phyloP scores from a whole-genome alignment of 2,113 vertebrate species.

The Phylloscopus trochilus region DNA sequence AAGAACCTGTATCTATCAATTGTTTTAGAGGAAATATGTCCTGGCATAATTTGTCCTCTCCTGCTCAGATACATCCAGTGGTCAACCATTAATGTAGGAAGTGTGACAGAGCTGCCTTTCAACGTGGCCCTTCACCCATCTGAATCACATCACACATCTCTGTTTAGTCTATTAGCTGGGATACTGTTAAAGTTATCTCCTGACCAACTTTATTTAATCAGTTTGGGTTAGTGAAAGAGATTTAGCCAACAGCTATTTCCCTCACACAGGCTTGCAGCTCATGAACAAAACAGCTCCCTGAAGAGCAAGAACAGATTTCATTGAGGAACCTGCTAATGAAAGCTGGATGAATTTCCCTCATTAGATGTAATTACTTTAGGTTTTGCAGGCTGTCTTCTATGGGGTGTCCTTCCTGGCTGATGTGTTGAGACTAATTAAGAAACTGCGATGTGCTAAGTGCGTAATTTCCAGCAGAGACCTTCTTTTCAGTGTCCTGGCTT shows the following conservation, averaged over 20 bases:
- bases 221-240: constrained; percentile 55
- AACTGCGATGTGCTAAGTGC: constrained; percentile 59
- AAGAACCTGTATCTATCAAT: background rate
- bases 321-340: constrained; percentile 69
- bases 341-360: constrained; percentile 69
- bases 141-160: constrained; percentile 24
- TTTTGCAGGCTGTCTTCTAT: constrained; percentile 78
- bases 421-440: constrained; percentile 68
- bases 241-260: constrained; percentile 48
- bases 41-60: background rate
- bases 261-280: background rate
- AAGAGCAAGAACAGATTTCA: constrained; percentile 44
- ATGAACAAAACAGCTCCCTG: constrained; percentile 10
- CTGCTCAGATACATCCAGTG: background rate
- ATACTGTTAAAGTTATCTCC: constrained; percentile 48
- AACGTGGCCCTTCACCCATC: background rate
- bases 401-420: constrained; percentile 75
- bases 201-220: constrained; percentile 57
- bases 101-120: background rate
- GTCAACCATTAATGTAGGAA: background rate
- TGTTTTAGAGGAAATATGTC: background rate
- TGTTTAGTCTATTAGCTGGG: constrained; percentile 53
- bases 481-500: constrained; percentile 74
- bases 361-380: constrained; percentile 76
- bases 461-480: constrained; percentile 73